Conservation (phyloP, 2,113 vertebrate species). For the Seriola dumerili region DNA sequence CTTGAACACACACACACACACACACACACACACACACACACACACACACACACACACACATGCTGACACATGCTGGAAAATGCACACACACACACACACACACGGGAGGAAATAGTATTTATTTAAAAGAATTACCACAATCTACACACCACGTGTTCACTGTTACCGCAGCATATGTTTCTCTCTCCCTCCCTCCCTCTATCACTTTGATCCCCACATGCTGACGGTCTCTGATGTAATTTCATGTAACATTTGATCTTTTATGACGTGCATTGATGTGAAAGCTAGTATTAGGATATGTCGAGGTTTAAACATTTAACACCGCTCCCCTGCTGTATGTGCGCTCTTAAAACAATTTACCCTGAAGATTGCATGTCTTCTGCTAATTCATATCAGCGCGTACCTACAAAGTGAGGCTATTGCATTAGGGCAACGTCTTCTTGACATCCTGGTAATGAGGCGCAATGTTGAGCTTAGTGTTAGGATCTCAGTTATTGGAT, state of each 20-base stretch:
- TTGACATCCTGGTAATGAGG: constrained; percentile 32
- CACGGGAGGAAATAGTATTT: neutral
- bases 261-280: constrained; percentile 24
- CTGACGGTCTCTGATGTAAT: constrained; percentile 54
- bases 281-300: constrained; percentile 3
- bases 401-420: neutral
- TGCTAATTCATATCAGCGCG: constrained; percentile 11
- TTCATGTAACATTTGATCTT: constrained; percentile 45
- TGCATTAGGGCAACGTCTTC: neutral
- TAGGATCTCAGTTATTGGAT: constrained; percentile 27
- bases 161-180: neutral
- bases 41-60: constrained; percentile 1
- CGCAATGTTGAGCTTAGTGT: constrained; percentile 3
- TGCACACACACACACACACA: neutral
- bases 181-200: neutral
- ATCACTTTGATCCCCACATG: constrained; percentile 15
- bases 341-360: constrained; percentile 4
- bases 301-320: constrained; percentile 12
- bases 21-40: neutral
- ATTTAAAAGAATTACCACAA: neutral
- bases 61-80: constrained; percentile 18
- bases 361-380: neutral
- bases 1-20: constrained; percentile 26
- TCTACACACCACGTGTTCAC: neutral
- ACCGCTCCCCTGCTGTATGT: neutral